Percentiles rank a stretch among this genome's conserved stretches.
Conservation (phyloP, 2,113 vertebrate genomes). For the Amazona guildingii region DNA sequence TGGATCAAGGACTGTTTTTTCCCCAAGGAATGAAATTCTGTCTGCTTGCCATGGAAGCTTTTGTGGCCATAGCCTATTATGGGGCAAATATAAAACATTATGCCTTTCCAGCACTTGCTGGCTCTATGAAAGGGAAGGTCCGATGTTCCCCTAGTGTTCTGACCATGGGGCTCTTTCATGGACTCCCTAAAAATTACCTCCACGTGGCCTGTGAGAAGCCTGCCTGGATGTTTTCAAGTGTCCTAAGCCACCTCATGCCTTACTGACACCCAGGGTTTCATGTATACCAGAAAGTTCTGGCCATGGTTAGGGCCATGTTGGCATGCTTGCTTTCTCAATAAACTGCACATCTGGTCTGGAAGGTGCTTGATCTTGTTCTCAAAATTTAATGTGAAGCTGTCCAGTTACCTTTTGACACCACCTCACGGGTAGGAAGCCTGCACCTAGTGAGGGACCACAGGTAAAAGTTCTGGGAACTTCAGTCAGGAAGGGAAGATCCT, state of each 20-base stretch:
- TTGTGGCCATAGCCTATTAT: background rate
- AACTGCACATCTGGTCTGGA: background rate
- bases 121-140: background rate
- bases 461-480: background rate
- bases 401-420: background rate
- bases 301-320: accelerated
- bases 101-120: background rate
- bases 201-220: background rate
- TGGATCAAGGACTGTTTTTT: background rate
- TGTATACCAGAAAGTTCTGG: background rate
- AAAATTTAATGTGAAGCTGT: background rate
- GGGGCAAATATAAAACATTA: background rate
- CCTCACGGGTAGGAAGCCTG: background rate
- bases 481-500: background rate
- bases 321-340: background rate
- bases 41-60: background rate
- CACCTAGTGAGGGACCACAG: background rate
- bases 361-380: background rate
- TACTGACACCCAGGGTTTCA: background rate
- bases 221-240: background rate
- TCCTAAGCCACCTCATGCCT: background rate
- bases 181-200: background rate
- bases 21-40: background rate
- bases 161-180: background rate
- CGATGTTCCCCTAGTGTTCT: background rate